Conservation (phyloP, 1,140 invertebrate genomes). For the Listronotus bonariensis region DNA sequence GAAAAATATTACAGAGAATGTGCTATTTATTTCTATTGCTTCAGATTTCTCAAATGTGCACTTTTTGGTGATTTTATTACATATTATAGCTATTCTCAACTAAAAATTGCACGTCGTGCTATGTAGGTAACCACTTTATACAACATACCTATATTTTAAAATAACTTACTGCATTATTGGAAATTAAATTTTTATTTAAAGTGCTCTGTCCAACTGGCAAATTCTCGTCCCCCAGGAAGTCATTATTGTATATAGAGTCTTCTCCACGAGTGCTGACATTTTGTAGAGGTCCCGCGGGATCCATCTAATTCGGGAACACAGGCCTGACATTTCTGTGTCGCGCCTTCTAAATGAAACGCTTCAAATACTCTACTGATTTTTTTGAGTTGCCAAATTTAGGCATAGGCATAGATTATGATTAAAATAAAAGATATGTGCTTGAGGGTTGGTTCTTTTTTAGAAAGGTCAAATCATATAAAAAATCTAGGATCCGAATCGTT, state of each 20-base stretch:
- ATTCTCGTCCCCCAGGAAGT: slow-evolving; percentile 29
- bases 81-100: no score
- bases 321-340: slow-evolving; percentile 31
- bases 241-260: slow-evolving; percentile 36
- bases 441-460: neutral
- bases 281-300: slow-evolving; percentile 25
- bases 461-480: no score
- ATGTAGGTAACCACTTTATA: no score
- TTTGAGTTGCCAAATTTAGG: slow-evolving; percentile 10
- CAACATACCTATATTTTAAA: no score
- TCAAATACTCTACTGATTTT: slow-evolving; percentile 11
- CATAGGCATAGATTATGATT: slow-evolving; percentile 13
- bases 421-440: slow-evolving; percentile 1
- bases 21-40: no score
- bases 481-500: no score
- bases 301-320: slow-evolving; percentile 31
- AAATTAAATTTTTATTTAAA: slow-evolving; percentile 38
- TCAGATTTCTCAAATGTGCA: no score
- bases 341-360: slow-evolving; percentile 18
- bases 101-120: no score
- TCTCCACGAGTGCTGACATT: slow-evolving; percentile 31
- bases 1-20: no score
- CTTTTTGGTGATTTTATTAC: no score
- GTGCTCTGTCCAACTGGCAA: slow-evolving; percentile 18
- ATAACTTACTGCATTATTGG: slow-evolving; percentile 25